A percentile compares a stretch with the other conserved stretches of the same genome.
These are phyloP conservation scores for Tenthredo scrophulariae DNA, from an alignment of 2,888 invertebrate species.

Conservation along the genomic window DNA sequence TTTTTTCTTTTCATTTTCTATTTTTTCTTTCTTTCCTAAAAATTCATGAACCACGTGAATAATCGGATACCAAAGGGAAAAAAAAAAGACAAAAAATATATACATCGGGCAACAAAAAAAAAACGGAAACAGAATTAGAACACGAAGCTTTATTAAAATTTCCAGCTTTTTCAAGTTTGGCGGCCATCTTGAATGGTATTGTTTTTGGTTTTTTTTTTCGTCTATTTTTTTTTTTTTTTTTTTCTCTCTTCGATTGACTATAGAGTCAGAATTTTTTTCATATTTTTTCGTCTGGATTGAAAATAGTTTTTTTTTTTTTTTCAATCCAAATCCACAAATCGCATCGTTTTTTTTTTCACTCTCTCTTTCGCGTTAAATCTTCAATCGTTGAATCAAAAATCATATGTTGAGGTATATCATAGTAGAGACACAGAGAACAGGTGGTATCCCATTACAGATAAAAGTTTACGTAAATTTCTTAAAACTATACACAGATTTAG, in stretches of 20 bases:
- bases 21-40: background rate
- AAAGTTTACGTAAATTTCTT: background rate
- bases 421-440: background rate
- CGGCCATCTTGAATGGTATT: conserved; percentile 64
- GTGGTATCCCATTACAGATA: conserved; percentile 34
- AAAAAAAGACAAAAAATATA: background rate
- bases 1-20: background rate
- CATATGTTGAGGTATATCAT: background rate
- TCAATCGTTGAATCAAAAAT: conserved; percentile 12
- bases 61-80: background rate
- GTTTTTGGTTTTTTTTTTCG: background rate
- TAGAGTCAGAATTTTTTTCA: conserved; percentile 36
- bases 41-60: background rate
- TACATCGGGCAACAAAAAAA: conserved; percentile 57
- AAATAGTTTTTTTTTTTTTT: background rate
- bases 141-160: conserved; percentile 68
- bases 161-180: conserved; percentile 76
- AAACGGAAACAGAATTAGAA: conserved; percentile 65
- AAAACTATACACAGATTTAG: background rate
- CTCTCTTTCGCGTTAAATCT: background rate
- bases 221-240: conserved; percentile 41
- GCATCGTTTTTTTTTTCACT: background rate
- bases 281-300: background rate
- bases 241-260: conserved; percentile 50
- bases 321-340: conserved; percentile 17